These are phyloP conservation scores for Cacoxenus indagator DNA, from an alignment of 2,888 invertebrate species.

Conservation along the genomic window DNA sequence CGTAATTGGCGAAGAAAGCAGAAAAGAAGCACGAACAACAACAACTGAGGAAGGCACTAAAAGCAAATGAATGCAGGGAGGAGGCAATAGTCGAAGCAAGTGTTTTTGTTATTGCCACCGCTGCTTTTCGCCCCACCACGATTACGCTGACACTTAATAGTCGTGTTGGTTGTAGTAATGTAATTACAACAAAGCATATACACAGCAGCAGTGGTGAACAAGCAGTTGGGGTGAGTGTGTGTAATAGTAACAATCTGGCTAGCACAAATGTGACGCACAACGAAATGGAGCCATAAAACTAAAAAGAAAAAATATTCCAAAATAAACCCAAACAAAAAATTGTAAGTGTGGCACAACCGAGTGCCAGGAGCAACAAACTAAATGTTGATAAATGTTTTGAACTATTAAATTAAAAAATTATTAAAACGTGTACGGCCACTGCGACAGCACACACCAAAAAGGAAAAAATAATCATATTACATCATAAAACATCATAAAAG, in stretches of 20 bases:
- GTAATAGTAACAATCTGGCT: no score
- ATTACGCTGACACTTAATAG: no score
- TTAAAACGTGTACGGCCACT: not conserved
- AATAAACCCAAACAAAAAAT: not conserved
- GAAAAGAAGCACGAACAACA: slow-evolving; percentile 3
- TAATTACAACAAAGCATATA: no score
- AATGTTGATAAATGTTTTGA: not conserved
- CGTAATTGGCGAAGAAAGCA: slow-evolving; percentile 46
- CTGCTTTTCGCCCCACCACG: no score
- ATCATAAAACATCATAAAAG: not conserved
- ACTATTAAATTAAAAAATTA: not conserved
- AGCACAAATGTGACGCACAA: no score
- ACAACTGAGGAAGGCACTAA: not conserved
- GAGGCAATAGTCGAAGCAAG: no score
- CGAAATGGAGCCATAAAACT: no score
- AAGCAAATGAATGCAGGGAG: not conserved
- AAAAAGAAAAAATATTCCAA: not conserved
- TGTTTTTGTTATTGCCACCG: no score
- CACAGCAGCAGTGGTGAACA: no score
- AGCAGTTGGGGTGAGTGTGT: no score
- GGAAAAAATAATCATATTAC: not conserved
- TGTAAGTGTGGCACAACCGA: no score
- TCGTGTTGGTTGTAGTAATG: no score
- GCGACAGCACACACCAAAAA: not conserved
- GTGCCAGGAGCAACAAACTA: not conserved